Evolutionary conservation across 2,888 invertebrate genomes (phyloP).

Genomic region (Drosophila pseudotakahashii): DNA sequence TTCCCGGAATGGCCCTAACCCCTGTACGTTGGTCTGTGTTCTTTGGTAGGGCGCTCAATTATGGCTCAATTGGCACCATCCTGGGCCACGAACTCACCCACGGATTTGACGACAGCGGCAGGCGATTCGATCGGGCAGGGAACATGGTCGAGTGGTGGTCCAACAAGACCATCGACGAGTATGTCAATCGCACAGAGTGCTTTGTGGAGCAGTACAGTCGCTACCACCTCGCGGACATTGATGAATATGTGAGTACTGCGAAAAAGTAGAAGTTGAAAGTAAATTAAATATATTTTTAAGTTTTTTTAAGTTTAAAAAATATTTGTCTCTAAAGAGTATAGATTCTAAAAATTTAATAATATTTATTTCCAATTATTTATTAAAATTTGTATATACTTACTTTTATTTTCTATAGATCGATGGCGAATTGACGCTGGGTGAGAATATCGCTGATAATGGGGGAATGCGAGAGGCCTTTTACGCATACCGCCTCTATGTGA

Average conservation of each 20-base stretch:
- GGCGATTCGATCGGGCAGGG: constrained; percentile 93
- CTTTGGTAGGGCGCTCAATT: constrained; percentile 89
- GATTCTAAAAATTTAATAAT: no score
- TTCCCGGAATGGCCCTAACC: constrained; percentile 2
- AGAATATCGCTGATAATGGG: constrained; percentile 94
- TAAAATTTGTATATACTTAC: no score
- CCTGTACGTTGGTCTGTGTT: constrained; percentile 26
- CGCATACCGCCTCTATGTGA: constrained; percentile 88
- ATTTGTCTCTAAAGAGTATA: no score
- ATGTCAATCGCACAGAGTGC: constrained; percentile 91
- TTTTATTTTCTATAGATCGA: constrained; percentile 86
- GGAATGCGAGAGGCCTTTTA: constrained; percentile 90
- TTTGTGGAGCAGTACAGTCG: constrained; percentile 93
- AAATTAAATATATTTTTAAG: no score
- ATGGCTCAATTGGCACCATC: constrained; percentile 91
- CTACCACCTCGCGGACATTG: constrained; percentile 88
- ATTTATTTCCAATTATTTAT: no score
- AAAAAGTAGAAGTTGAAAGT: no score
- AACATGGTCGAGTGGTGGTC: constrained; percentile 97
- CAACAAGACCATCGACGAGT: constrained; percentile 90
- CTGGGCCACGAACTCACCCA: constrained; percentile 91
- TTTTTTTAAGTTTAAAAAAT: no score
- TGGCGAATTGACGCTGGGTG: constrained; percentile 90
- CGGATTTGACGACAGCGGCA: constrained; percentile 86
- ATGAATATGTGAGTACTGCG: constrained; percentile 86